Evolutionary conservation across 2,888 invertebrate genomes (phyloP), one percentile per base, ranked within the genome.

Genomic region (Nasonia oneida): DNA sequence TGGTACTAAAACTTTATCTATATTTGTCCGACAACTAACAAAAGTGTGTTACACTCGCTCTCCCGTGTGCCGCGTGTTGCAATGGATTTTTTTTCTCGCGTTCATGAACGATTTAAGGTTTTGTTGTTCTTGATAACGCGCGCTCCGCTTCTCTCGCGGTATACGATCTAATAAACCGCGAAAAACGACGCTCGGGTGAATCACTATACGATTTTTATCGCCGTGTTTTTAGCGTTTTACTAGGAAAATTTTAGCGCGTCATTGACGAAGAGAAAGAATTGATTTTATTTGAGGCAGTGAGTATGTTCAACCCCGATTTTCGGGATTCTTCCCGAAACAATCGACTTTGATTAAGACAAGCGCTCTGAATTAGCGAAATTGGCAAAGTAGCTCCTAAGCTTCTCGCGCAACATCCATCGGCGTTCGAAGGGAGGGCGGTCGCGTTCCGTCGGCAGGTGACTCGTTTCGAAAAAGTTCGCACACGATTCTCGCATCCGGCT

Each of bases 1-100:
- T 89, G 88, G 88, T 89, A 90, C 89, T 89, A 90, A 90, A 91
- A 90, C 89, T 91, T 92, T 92, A 92, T 92, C 92, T 91, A 87
- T 88, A 83, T 89, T 89, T 89, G 88, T 90, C 90, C 90, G 90
- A 88, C 89, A 91, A 91, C 91, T 90, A 90, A 91, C 90, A 90
- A 91, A 90, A 91, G 85, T 85, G 85, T 85, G 80, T 85, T 86
- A 87, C 82, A 79, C 88, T 86, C 86, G 29, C 61, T 75, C 88
- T 53, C 53, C 18, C 15, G 87, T 83, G 76, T 85, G 50, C 86
- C 47, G 47, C 47, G 61, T 85, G 86, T 85, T 87, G 83, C 83
- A 82, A 78, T 61, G 74, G 33, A 79, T 86, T 50, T 71, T 82
- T 83, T 83, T 80, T 53, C 61, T 77, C 80, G 75, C 76, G 77